Percentiles rank a stretch among this genome's conserved stretches.
Conservation (phyloP, 2,113 vertebrate genomes). For the Corythaeola cristata region DNA sequence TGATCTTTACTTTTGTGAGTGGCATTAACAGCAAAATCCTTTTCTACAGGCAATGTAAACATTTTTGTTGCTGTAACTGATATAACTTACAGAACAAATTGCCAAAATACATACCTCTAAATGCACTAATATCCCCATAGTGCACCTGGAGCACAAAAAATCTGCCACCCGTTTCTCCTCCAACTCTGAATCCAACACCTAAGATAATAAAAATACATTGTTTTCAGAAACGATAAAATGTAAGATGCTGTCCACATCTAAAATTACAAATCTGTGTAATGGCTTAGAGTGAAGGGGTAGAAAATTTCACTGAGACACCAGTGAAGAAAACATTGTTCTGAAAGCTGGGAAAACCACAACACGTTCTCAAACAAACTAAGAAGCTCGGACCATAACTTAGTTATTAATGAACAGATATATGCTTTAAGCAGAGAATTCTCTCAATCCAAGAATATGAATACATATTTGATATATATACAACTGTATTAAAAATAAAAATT, state of each 20-base stretch:
- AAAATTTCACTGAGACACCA: neutral
- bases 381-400: neutral
- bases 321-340: neutral
- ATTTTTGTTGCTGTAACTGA: neutral
- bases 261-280: neutral
- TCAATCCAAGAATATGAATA: neutral
- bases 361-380: neutral
- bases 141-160: constrained; percentile 96
- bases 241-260: neutral
- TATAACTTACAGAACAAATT: neutral
- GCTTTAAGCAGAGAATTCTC: neutral
- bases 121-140: constrained; percentile 89
- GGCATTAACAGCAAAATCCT: neutral
- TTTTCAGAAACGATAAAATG: neutral
- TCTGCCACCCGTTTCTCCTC: constrained; percentile 83
- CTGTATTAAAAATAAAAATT: too few relatives aligned
- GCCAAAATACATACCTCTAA: constrained; percentile 82
- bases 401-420: neutral
- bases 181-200: constrained; percentile 96
- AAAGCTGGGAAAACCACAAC: neutral
- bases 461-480: neutral
- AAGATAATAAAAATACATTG: neutral
- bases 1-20: neutral
- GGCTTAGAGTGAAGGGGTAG: neutral
- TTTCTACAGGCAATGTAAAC: neutral